Evolutionary conservation across 2,888 invertebrate genomes (phyloP).

Genomic region (Drosophila meridionalis): DNA sequence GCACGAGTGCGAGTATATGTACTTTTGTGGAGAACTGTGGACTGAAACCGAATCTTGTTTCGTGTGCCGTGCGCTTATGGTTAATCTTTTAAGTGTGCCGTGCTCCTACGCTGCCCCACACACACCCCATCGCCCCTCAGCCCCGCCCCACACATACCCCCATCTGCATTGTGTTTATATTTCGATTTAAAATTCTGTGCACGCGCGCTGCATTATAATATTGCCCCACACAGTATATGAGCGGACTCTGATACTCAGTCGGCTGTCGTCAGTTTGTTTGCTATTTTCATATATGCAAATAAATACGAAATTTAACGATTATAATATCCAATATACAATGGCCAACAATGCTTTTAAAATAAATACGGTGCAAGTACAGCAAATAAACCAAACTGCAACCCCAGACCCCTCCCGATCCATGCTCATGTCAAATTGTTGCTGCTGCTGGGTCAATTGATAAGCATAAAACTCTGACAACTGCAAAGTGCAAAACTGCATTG

Average conservation of each 20-base stretch:
- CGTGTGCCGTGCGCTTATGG: conserved; percentile 51
- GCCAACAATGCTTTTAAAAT: conserved; percentile 63
- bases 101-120: conserved; percentile 12
- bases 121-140: neutral
- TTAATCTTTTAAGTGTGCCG: conserved; percentile 77
- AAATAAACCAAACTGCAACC: conserved; percentile 30
- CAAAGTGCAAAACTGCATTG: conserved; percentile 54
- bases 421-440: conserved; percentile 11
- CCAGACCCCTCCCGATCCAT: neutral
- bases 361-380: conserved; percentile 56
- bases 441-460: conserved; percentile 55
- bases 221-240: conserved; percentile 46
- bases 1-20: conserved; percentile 8
- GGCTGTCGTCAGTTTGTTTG: conserved; percentile 53
- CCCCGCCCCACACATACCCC: neutral
- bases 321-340: conserved; percentile 40
- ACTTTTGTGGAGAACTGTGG: conserved; percentile 28
- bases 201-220: conserved; percentile 74
- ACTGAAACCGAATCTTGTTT: conserved; percentile 39
- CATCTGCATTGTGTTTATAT: conserved; percentile 55
- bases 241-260: conserved; percentile 34
- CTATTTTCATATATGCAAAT: conserved; percentile 67
- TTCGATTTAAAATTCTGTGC: conserved; percentile 75
- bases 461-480: conserved; percentile 47
- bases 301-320: conserved; percentile 65